Evolutionary conservation across 2,113 vertebrate species (phyloP).

Genomic region (Rhombomys opimus): DNA sequence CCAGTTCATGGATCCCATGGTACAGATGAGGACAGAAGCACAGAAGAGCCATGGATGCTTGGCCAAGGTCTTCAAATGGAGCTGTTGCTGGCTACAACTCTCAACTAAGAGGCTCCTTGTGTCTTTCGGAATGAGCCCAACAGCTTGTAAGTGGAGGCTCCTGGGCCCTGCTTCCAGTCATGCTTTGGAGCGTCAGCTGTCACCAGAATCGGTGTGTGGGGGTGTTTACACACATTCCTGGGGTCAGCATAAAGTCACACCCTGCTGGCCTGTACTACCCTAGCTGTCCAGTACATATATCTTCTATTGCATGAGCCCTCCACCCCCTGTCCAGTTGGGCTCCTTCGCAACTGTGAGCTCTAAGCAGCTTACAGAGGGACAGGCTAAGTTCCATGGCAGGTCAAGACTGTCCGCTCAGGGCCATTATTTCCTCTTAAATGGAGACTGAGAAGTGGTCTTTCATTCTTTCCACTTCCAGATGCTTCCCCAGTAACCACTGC

Average conservation of each 20-base stretch:
- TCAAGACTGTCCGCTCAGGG: not conserved
- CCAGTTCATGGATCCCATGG: not conserved
- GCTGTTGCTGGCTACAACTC: not conserved
- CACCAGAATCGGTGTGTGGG: no score
- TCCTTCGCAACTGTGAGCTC: not conserved
- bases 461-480: not conserved
- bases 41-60: not conserved
- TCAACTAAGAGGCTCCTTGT: not conserved
- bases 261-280: not conserved
- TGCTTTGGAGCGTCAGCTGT: no score
- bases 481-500: not conserved
- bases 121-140: not conserved
- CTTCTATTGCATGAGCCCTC: not conserved
- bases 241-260: fast-evolving
- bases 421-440: not conserved
- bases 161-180: not conserved
- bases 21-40: not conserved
- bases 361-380: not conserved
- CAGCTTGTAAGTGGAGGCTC: not conserved
- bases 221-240: not conserved
- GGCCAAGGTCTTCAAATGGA: not conserved
- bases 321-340: not conserved
- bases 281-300: not conserved
- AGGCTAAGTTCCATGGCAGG: not conserved
- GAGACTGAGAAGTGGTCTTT: not conserved